Evolutionary conservation across 2,888 invertebrate species (phyloP), one percentile per base, ranked within the genome.

Genomic region (Bombyx huttoni): DNA sequence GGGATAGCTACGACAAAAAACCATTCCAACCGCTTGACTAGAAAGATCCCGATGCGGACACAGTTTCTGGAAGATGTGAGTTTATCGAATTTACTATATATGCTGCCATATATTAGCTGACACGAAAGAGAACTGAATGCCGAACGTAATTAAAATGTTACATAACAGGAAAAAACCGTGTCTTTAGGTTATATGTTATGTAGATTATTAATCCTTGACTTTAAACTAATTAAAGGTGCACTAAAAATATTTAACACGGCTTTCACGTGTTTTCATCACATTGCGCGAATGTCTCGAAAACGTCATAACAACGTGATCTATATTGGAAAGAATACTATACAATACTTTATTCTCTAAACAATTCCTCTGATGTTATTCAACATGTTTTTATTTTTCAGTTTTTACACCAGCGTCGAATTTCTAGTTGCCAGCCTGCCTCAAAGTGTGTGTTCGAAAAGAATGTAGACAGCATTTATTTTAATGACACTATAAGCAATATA

Each of bases 41-140:
- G 85, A 72, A 89, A 89, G 74, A 77, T 90, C 61, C 83, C 86
- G 48, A 58, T 75, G 55, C 77, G 81, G 57, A 81, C 89, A 47
- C 78, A 83, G 60, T 89, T 89, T 82, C 72, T 90, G 56, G 89
- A 90, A 75, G 85, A 91, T 73, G 91, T 91, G 68, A 78, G 81
- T 80, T 65, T 56, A 7, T 33, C 13, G n/a, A 3, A 49, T 47
- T 49, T 54, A 46, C 34, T 13, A 34, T 10, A 46, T 49, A 1
- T 35, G 33, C 5, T 33, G 10, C 13, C 12, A 13, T 45, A 45
- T 33, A 33, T 35, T 45, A 49, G n/a, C 12, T 34, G 13, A 24
- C 49, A 8, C 49, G 50, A 10, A 10, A 40, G 9, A 40, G 12
- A 12, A 40, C 1, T 40, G 12, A 40, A 40, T 40, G 12, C 40